phyloP scores from a whole-genome alignment of 1,140 invertebrate genomes.

The Marisa cornuarietis region DNA sequence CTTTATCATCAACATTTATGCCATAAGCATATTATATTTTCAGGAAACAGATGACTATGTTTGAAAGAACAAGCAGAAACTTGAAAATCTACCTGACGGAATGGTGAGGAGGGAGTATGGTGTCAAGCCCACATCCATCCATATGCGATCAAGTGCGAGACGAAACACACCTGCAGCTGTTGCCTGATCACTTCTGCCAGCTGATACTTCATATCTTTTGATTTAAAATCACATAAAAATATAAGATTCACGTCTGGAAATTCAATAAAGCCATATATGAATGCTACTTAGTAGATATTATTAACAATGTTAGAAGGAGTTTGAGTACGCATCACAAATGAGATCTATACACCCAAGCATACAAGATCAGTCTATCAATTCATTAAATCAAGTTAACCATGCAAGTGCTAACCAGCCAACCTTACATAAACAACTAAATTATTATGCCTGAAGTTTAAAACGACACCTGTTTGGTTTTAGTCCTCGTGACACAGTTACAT shows the following conservation, averaged over 20 bases:
- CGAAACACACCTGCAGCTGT: constrained; percentile 20
- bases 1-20: too few relatives aligned
- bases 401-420: too few relatives aligned
- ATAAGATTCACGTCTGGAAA: neutral
- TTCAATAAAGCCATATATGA: too few relatives aligned
- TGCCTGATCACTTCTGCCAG: constrained; percentile 4
- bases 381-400: too few relatives aligned
- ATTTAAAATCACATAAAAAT: neutral
- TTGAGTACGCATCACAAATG: too few relatives aligned
- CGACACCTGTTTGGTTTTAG: neutral
- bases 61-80: neutral
- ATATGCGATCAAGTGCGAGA: neutral
- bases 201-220: constrained; percentile 22
- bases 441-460: neutral
- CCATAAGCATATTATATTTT: too few relatives aligned
- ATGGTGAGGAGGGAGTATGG: constrained; percentile 13
- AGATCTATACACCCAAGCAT: too few relatives aligned
- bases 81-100: constrained; percentile 9
- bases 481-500: constrained; percentile 5
- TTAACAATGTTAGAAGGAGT: too few relatives aligned
- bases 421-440: too few relatives aligned
- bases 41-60: too few relatives aligned
- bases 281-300: too few relatives aligned
- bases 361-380: too few relatives aligned
- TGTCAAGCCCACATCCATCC: constrained; percentile 20